Percentiles rank a stretch among this genome's conserved stretches.
phyloP scores from a whole-genome alignment of 2,113 vertebrate species.

The Paramisgurnus dabryanus region DNA sequence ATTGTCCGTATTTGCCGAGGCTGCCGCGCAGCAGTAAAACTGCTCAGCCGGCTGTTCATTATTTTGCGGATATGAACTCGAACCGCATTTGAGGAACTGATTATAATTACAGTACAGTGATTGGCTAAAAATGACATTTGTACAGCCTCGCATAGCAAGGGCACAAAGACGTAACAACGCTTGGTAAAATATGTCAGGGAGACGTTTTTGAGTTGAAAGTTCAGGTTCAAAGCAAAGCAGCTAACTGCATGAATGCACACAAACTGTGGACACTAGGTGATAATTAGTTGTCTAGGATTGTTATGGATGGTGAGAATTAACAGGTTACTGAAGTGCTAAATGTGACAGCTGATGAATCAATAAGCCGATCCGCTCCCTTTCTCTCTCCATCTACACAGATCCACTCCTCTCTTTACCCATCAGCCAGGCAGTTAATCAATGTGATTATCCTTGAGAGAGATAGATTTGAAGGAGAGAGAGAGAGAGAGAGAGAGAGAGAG shows the following conservation, averaged over 20 bases:
- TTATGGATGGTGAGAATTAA: slow-evolving; percentile 49
- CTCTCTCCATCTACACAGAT: slow-evolving; percentile 39
- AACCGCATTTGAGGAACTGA: background rate
- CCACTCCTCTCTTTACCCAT: slow-evolving; percentile 45
- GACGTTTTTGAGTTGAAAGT: slow-evolving; percentile 1
- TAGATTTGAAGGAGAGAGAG: slow-evolving; percentile 11
- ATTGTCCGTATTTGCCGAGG: background rate
- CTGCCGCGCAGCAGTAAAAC: background rate
- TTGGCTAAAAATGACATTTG: no score
- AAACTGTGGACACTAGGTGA: slow-evolving; percentile 30
- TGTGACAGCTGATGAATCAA: slow-evolving; percentile 74
- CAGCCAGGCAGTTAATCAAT: slow-evolving; percentile 49
- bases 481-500: slow-evolving; percentile 16
- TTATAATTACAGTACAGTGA: no score
- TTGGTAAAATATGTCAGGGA: background rate
- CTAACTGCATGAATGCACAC: slow-evolving; percentile 21
- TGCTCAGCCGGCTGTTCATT: background rate
- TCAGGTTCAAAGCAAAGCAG: slow-evolving; percentile 25
- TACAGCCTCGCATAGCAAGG: background rate
- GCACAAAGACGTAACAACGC: background rate
- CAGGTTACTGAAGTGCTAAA: slow-evolving; percentile 58
- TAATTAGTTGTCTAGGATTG: slow-evolving; percentile 39
- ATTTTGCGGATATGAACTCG: slow-evolving; percentile 10
- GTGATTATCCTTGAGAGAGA: slow-evolving; percentile 48
- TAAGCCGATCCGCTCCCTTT: slow-evolving; percentile 66